Evolutionary conservation across 2,888 invertebrate genomes (phyloP), one percentile per base, ranked within the genome.

Genomic region (Rhodophaea formosa): DNA sequence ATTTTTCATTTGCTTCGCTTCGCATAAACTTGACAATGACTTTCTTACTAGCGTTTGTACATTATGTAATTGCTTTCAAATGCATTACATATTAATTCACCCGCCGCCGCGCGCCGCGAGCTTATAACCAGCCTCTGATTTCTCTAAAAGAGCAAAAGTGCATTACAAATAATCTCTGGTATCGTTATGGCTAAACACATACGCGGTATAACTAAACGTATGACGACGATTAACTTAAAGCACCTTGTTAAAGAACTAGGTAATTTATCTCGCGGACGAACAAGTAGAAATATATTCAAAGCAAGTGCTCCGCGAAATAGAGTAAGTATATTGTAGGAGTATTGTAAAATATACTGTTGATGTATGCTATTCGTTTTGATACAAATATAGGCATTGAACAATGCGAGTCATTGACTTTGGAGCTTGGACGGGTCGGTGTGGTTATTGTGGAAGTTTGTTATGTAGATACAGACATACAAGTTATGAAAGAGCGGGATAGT

Each of bases 341-440:
- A 45, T 55, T 45, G 30, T 45, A 39, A 44, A 43, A 43, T 53
- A 53, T 32, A 43, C 17, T 16, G 53, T 43, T 53, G 53, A 47
- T 56, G 30, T 30, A 62, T 66, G 60, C 59, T 58, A 61, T 61
- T 64, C 70, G 68, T 75, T 74, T 71, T 68, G 63, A 69, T 75
- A 74, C 75, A 75, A 74, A 79, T 74, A 75, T 72, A 75, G 77
- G 71, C 74, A 76, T 66, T 65, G 71, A 69, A 84, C 84, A 83
- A 84, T 80, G 78, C 81, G 75, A 74, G 75, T 79, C 74, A 75
- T 75, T 80, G 84, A 86, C 76, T 79, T 74, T 71, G 35, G 47
- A 47, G 10, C 53, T 29, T 10, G 44, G 53, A 47, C 56, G 47
- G 23, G 35, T 30, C 68, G 69, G 30, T 49, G n/a, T 49, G n/a